Evolutionary conservation across 1,140 invertebrate genomes (phyloP), one percentile per base, ranked within the genome.

Genomic region (Atta cephalotes): DNA sequence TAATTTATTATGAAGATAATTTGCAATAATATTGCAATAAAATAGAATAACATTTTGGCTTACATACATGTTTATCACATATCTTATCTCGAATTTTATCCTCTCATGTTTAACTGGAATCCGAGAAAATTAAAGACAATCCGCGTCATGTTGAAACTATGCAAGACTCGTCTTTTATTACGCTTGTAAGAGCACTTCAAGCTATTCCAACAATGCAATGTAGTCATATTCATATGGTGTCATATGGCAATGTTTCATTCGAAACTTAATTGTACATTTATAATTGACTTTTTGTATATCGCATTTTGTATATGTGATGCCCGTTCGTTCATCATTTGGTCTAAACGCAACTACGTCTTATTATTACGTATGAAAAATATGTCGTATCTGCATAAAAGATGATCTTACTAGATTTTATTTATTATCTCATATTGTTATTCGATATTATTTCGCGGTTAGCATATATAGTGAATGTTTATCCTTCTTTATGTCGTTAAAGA

Each of bases 151-250:
- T 58, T 39, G 35, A 45, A 81, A 81, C 31, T 71, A 45, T 45
- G 66, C n/a, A 45, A 5, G 51, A 28, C 35, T 71, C 66, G 63
- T 66, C 77, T 80, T 58, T 81, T 81, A 31, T 45, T 21, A 71
- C 16, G 31, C 21, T 28, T 58, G 28, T 60, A 76, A 76, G 65
- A 78, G 39, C 35, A 14, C 18, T 56, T 39, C 35, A 4, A 71
- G 49, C 53, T 81, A 58, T 81, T 18, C 21, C 18, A 71, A 81
- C 66, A 71, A 81, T 58, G 35, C 16, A 45, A 45, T 14, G 21
- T 28, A 58, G 12, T 58, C 65, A n/a, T 68, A 81, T 70, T 81
- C 5, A 14, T 68, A 28, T 16, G n/a, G 56, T 45, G 58, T 28
- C 16, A 35, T 9, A 9, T 28, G 21, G 49, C 14, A 53, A 7